Percentiles rank a stretch among this genome's conserved stretches.
These are phyloP conservation scores for Sarcophaga carnaria DNA, from an alignment of 2,888 invertebrate species.

Conservation along the genomic window DNA sequence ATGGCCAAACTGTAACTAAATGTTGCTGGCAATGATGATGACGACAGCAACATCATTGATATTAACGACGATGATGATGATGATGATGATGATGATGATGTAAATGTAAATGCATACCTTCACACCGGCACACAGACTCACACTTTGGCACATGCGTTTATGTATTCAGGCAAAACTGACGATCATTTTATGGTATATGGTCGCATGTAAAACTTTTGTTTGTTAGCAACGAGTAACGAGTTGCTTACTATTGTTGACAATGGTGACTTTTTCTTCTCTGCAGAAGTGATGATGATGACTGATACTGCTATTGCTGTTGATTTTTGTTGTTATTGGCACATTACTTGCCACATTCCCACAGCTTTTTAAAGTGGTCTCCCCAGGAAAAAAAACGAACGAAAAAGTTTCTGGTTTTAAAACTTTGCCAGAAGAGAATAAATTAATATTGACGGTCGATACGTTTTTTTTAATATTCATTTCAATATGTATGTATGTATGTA, in stretches of 20 bases:
- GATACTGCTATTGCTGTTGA: too few species aligned
- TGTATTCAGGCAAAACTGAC: too few species aligned
- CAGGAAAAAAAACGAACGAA: not conserved
- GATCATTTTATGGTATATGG: not conserved
- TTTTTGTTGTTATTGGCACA: too few species aligned
- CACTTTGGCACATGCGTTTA: too few species aligned
- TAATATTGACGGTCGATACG: not conserved
- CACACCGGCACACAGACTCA: too few species aligned
- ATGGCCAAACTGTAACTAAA: conserved; percentile 45
- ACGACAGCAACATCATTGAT: conserved; percentile 1
- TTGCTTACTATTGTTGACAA: too few species aligned
- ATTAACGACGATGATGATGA: conserved; percentile 4
- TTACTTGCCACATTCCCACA: too few species aligned
- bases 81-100: too few species aligned
- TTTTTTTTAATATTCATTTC: not conserved
- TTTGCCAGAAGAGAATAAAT: not conserved
- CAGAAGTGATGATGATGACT: too few species aligned
- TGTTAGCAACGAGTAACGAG: not conserved
- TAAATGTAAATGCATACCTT: too few species aligned
- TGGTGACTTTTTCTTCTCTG: too few species aligned
- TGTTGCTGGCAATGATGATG: conserved; percentile 48
- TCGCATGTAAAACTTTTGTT: conserved; percentile 2
- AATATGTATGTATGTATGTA: not conserved
- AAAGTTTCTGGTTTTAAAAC: conserved; percentile 26
- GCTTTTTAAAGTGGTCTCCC: too few species aligned